Evolutionary conservation across 2,888 invertebrate species (phyloP), one percentile per base, ranked within the genome.

Genomic region (Brachynemurus nebulosus): DNA sequence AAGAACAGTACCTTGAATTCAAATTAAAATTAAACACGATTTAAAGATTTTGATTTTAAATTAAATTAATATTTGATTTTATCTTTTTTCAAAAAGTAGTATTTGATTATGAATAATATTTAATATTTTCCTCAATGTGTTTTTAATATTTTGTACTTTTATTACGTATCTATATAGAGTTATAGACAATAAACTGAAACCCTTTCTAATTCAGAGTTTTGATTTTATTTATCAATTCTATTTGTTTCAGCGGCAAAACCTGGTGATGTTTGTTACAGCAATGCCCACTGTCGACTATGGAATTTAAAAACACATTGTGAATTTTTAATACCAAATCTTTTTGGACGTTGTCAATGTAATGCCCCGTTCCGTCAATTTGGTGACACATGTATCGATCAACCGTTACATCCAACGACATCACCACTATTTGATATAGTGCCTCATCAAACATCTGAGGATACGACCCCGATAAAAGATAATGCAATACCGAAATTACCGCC

Each of bases 251-350:
- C 89, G 54, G 86, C 90, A 16, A 76, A 78, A 57, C 79, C 86
- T 23, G 86, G 88, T 45, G 82, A 86, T 54, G 85, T 89, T 30
- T 92, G 91, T 62, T 88, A 90, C 66, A 88, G 85, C 58, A 85
- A 90, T 61, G 81, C 83, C 48, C 91, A 91, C 62, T 92, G 91
- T 61, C 78, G 80, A 48, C 72, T 90, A 57, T 86, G 82, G 75
- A 85, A 86, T 54, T 74, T 72, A 49, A 79, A 84, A 58, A 86
- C 86, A 50, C 84, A 86, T 57, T 92, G 91, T 57, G 88, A 89
- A 63, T 91, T 86, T 61, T 74, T 89, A 42, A 88, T 92, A 53
- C 86, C 88, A 20, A 86, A 89, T 61, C 73, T 91, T 9, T 89
- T 90, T 59, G 91, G 91, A 39, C 76, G 86, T 57, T 92, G 91